Percentiles rank a stretch among this genome's conserved stretches.
Evolutionary conservation across 37 sponge, comb jelly and placozoan genomes (phyloP).

Genomic region (Haliclona indistincta): DNA sequence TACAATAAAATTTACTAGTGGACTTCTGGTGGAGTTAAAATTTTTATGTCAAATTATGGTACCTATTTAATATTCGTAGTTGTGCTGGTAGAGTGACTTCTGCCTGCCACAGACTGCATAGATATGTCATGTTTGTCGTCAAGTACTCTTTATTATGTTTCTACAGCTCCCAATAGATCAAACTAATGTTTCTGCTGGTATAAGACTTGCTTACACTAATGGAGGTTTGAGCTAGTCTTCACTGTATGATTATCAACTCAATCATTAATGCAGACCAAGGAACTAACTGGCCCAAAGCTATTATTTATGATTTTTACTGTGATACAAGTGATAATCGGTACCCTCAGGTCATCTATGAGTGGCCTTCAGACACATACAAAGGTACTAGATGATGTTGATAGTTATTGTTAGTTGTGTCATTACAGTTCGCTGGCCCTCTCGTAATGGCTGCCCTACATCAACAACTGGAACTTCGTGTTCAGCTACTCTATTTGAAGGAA

Average conservation of each 20-base stretch:
- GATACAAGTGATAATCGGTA: conserved; percentile 12
- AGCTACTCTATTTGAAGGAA: conserved; percentile 35
- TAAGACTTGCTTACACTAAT: conserved; percentile 62
- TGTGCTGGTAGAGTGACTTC: too few species aligned
- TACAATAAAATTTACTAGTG: too few species aligned
- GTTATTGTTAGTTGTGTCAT: background rate
- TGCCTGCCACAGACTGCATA: too few species aligned
- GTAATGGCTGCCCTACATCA: conserved; percentile 24
- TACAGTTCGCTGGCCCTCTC: conserved; percentile 49
- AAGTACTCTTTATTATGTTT: background rate
- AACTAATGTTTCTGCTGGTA: conserved; percentile 40
- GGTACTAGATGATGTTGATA: conserved; percentile 6
- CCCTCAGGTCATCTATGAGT: conserved; percentile 29
- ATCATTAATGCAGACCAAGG: background rate
- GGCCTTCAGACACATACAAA: conserved; percentile 47
- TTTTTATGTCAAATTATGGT: too few species aligned
- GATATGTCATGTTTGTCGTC: too few species aligned
- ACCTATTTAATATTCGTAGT: too few species aligned
- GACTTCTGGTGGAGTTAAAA: too few species aligned
- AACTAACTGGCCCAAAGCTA: conserved; percentile 35
- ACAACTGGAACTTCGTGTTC: conserved; percentile 13
- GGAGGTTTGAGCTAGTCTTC: conserved; percentile 42
- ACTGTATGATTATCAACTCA: background rate
- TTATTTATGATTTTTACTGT: conserved; percentile 61
- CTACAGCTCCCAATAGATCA: conserved; percentile 71